These are phyloP conservation scores for Eurois occulta DNA, from an alignment of 2,888 invertebrate species.

Conservation along the genomic window DNA sequence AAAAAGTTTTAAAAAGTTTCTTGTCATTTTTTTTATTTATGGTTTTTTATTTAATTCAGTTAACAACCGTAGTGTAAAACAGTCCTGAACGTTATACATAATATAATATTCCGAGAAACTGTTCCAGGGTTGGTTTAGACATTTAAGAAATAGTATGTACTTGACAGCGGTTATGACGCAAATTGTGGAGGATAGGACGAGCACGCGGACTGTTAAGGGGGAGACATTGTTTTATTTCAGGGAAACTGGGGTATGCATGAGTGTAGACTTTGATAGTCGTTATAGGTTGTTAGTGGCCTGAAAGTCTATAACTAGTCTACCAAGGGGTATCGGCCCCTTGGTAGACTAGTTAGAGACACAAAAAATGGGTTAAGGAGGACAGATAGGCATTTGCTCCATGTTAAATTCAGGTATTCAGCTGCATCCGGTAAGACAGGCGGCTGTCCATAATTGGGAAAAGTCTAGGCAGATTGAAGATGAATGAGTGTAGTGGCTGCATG, in stretches of 20 bases:
- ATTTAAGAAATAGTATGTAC: slow-evolving; percentile 52
- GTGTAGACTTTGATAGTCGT: background rate
- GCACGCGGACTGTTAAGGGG: slow-evolving; percentile 47
- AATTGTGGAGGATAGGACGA: slow-evolving; percentile 25
- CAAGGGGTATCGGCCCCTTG: background rate
- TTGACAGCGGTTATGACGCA: slow-evolving; percentile 68
- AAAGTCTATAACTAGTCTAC: background rate
- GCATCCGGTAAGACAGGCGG: background rate
- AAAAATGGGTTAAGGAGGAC: too few species aligned
- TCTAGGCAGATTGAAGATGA: background rate
- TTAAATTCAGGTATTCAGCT: background rate
- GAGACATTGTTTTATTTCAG: background rate
- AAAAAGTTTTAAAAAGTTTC: too few species aligned
- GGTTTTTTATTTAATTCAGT: background rate
- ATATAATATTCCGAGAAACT: background rate
- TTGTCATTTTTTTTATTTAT: background rate
- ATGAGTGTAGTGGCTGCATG: background rate
- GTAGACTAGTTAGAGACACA: too few species aligned
- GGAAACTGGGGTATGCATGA: background rate
- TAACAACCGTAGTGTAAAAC: background rate
- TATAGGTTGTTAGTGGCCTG: background rate
- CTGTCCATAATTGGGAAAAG: background rate
- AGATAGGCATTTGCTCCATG: background rate
- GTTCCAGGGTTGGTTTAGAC: background rate
- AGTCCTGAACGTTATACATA: background rate